A percentile compares a stretch with the other conserved stretches of the same genome.
Conservation (phyloP, 2,888 invertebrate genomes). For the Hypomecis atomaria region DNA sequence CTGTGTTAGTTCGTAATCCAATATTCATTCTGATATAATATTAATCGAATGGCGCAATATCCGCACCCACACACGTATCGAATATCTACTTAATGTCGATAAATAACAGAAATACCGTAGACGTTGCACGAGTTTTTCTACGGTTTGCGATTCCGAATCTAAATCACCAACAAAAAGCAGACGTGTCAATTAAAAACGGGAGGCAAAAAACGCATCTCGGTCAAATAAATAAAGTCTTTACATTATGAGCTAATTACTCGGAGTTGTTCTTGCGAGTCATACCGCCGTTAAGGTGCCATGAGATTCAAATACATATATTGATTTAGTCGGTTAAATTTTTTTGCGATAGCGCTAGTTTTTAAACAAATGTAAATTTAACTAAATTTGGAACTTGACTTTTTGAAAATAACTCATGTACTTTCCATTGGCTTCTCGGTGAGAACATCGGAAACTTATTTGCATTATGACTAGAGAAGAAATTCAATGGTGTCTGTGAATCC, state of each 20-base stretch:
- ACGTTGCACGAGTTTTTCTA: conserved; percentile 13
- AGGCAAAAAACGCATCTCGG: conserved; percentile 33
- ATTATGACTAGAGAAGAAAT: too few species aligned
- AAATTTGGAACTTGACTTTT: too few species aligned
- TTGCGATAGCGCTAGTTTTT: too few species aligned
- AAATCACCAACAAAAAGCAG: conserved; percentile 19
- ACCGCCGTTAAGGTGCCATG: conserved; percentile 23
- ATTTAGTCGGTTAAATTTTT: too few species aligned
- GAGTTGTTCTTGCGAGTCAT: conserved; percentile 42
- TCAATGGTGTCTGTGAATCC: too few species aligned
- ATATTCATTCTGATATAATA: conserved; percentile 45
- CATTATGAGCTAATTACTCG: conserved; percentile 55
- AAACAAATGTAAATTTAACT: too few species aligned
- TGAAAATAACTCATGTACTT: too few species aligned
- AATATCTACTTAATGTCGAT: conserved; percentile 14
- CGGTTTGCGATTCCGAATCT: conserved; percentile 20
- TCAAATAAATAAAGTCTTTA: conserved; percentile 41
- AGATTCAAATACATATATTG: too few species aligned
- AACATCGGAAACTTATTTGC: too few species aligned
- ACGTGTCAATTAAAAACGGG: conserved; percentile 46
- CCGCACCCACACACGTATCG: conserved; percentile 16
- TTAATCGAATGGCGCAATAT: conserved; percentile 36
- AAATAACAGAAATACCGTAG: conserved; percentile 18
- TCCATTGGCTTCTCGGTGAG: too few species aligned
- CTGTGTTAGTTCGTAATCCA: conserved; percentile 42